These are phyloP conservation scores for Pantherophis guttatus DNA, from an alignment of 2,113 vertebrate species.

Conservation along the genomic window DNA sequence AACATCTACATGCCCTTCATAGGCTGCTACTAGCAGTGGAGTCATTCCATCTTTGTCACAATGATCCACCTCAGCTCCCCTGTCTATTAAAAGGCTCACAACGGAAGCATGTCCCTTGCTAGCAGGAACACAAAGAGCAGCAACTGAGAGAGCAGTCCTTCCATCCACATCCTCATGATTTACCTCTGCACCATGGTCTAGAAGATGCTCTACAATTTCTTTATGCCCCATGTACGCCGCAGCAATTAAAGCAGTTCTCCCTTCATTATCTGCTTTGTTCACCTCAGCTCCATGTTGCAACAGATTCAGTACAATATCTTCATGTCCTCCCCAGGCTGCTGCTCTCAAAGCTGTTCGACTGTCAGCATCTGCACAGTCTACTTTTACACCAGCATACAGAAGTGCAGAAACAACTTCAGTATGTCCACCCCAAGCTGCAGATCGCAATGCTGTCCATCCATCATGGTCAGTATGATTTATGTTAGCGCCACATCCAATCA, in stretches of 20 bases:
- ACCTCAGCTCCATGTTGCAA: slow-evolving; percentile 95
- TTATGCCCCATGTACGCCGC: slow-evolving; percentile 97
- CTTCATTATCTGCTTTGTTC: slow-evolving; percentile 96
- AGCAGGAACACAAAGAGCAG: slow-evolving; percentile 92
- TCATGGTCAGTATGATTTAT: slow-evolving; percentile 96
- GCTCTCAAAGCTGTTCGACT: slow-evolving; percentile 91
- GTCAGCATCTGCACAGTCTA: slow-evolving; percentile 93
- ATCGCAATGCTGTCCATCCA: slow-evolving; percentile 92
- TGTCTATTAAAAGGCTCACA: slow-evolving; percentile 91
- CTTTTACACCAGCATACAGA: slow-evolving; percentile 92
- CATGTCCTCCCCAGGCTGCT: slow-evolving; percentile 95
- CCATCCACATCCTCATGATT: slow-evolving; percentile 96
- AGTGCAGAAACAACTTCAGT: slow-evolving; percentile 94
- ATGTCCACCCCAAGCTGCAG: slow-evolving; percentile 95
- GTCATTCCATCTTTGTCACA: slow-evolving; percentile 99
- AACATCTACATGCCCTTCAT: slow-evolving; percentile 95
- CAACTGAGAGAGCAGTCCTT: slow-evolving; percentile 91
- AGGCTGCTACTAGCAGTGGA: slow-evolving; percentile 92
- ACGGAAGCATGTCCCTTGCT: slow-evolving; percentile 95
- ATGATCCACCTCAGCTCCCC: slow-evolving; percentile 93
- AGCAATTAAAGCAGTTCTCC: slow-evolving; percentile 92
- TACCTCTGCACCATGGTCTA: slow-evolving; percentile 92
- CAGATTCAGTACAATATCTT: slow-evolving; percentile 94
- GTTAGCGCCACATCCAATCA: slow-evolving; percentile 91
- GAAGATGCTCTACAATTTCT: slow-evolving; percentile 93